Evolutionary conservation across 2,888 invertebrate genomes (phyloP).

Genomic region (Cephus runcator): DNA sequence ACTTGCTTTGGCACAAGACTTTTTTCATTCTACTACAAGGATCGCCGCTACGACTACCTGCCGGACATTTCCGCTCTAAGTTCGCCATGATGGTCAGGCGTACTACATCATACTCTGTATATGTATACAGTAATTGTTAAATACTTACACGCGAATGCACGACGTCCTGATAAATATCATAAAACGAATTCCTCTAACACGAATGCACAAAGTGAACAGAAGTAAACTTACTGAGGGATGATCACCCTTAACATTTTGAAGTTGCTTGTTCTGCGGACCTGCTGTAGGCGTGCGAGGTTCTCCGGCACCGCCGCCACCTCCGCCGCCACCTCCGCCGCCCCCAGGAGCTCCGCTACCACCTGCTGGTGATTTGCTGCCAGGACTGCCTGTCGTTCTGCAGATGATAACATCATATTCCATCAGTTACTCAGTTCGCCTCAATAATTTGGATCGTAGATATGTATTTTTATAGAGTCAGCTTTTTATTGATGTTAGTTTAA

Average conservation of each 20-base stretch:
- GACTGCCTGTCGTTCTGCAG: slow-evolving; percentile 77
- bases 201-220: slow-evolving; percentile 2
- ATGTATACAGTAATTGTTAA: no score
- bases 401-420: slow-evolving; percentile 2
- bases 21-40: not conserved
- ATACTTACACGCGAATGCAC: no score
- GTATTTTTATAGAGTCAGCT: no score
- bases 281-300: slow-evolving; percentile 69
- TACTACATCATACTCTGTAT: no score
- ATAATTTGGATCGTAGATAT: no score
- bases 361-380: slow-evolving; percentile 79
- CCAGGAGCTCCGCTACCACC: slow-evolving; percentile 69
- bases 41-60: no score
- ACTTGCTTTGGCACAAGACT: not conserved
- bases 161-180: no score
- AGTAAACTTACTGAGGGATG: slow-evolving; percentile 79
- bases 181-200: no score
- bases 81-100: no score
- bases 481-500: not conserved
- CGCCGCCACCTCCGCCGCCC: slow-evolving; percentile 66
- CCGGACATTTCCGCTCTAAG: no score
- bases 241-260: slow-evolving; percentile 80
- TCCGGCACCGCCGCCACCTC: slow-evolving; percentile 56
- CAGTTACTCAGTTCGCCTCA: no score
- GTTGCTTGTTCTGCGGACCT: slow-evolving; percentile 76